These are phyloP conservation scores for Drosophila anceps DNA, from an alignment of 2,888 invertebrate species.

Conservation along the genomic window DNA sequence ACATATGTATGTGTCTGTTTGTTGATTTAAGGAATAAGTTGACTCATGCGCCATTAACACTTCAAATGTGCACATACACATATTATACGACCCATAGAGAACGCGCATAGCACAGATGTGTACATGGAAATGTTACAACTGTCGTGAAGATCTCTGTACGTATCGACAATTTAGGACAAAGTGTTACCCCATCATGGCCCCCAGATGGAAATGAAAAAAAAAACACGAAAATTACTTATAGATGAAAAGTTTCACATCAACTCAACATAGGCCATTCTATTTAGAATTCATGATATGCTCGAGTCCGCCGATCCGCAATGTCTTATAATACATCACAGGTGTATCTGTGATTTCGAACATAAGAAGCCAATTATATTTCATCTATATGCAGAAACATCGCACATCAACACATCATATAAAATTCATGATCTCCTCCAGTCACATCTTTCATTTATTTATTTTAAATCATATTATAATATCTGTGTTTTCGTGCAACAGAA, in stretches of 20 bases:
- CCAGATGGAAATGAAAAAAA: neutral
- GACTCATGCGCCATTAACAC: slow-evolving; percentile 74
- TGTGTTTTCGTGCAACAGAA: neutral
- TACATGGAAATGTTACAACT: slow-evolving; percentile 57
- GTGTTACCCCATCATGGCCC: slow-evolving; percentile 11
- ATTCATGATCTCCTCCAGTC: neutral
- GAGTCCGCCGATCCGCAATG: neutral
- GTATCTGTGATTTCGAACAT: too few relatives aligned
- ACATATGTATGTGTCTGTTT: slow-evolving; percentile 46
- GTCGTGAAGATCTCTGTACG: slow-evolving; percentile 37
- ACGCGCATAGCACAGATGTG: slow-evolving; percentile 47
- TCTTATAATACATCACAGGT: too few relatives aligned
- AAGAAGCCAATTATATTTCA: too few relatives aligned
- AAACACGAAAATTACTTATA: neutral
- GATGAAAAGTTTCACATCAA: neutral
- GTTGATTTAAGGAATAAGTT: slow-evolving; percentile 76
- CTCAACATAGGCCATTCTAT: neutral
- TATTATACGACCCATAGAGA: slow-evolving; percentile 38
- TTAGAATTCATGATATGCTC: neutral
- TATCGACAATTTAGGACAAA: slow-evolving; percentile 28
- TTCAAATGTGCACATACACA: slow-evolving; percentile 62
- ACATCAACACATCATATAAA: neutral
- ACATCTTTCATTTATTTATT: too few relatives aligned
- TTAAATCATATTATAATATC: neutral
- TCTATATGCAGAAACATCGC: neutral